Evolutionary conservation across 2,797 vertebrate genomes (phyloP).

Genomic region (Ambastaia sidthimunki): DNA sequence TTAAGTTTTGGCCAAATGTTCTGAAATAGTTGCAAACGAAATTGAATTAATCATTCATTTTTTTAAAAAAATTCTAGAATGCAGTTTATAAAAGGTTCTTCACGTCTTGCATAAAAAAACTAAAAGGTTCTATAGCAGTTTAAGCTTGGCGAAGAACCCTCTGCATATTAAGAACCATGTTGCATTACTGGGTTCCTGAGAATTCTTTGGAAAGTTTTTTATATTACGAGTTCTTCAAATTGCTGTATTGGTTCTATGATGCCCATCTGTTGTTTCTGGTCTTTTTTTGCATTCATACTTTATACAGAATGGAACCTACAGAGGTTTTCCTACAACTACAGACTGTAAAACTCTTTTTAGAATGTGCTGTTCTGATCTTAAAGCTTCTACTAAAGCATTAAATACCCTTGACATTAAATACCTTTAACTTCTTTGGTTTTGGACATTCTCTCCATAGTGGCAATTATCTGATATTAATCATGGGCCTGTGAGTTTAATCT

Average conservation of each 20-base stretch:
- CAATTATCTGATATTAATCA: conserved; percentile 80
- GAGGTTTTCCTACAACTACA: neutral
- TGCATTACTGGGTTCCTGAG: neutral
- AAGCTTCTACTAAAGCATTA: conserved; percentile 62
- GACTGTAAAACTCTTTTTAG: neutral
- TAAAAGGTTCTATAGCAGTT: too few relatives aligned
- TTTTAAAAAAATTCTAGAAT: too few relatives aligned
- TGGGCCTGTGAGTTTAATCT: conserved; percentile 79
- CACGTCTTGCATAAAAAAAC: too few relatives aligned
- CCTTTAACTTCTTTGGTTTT: conserved; percentile 69
- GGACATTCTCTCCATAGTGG: conserved; percentile 60
- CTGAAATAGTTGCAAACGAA: too few relatives aligned
- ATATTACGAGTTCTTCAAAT: neutral
- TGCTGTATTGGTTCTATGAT: too few relatives aligned
- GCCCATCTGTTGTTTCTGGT: too few relatives aligned
- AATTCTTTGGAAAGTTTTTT: neutral
- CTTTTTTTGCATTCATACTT: too few relatives aligned
- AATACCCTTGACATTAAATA: conserved; percentile 69
- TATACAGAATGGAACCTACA: neutral
- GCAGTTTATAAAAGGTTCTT: too few relatives aligned
- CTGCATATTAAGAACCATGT: too few relatives aligned
- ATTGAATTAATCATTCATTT: too few relatives aligned
- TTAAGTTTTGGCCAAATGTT: too few relatives aligned
- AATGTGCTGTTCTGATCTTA: conserved; percentile 32
- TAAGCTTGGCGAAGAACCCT: too few relatives aligned